These are phyloP conservation scores for Ursus arctos DNA, from an alignment of 2,113 vertebrate species.

Conservation along the genomic window DNA sequence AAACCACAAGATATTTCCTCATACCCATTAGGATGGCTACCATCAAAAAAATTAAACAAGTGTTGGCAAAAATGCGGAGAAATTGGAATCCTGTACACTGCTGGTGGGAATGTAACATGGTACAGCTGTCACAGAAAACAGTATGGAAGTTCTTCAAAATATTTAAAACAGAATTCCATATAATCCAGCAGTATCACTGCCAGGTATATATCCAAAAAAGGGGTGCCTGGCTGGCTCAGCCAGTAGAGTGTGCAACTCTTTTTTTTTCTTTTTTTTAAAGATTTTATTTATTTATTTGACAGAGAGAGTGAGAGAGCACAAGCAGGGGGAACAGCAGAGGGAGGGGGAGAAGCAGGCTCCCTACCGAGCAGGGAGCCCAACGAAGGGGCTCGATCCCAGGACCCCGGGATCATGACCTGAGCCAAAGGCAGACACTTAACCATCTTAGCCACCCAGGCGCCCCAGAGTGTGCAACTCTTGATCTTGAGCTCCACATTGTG, in stretches of 20 bases:
- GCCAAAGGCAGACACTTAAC: no score
- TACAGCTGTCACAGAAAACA: neutral
- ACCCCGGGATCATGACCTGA: no score
- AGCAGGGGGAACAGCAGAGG: no score
- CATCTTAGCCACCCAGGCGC: no score
- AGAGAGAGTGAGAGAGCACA: no score
- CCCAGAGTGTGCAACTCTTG: neutral
- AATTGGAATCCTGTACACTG: neutral
- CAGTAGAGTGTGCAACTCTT: neutral
- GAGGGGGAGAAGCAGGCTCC: no score
- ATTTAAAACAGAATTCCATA: conserved; percentile 28
- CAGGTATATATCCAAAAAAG: neutral
- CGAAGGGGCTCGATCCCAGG: no score
- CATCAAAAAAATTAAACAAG: neutral
- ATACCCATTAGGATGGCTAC: neutral
- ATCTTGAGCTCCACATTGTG: neutral
- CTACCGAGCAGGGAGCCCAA: no score
- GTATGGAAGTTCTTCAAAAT: neutral
- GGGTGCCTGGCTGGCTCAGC: neutral
- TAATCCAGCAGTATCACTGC: neutral
- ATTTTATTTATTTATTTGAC: no score
- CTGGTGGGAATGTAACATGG: neutral
- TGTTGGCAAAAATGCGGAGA: neutral
- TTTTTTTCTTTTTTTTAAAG: no score
- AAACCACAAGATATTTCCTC: neutral